These are phyloP conservation scores for Numenius phaeopus DNA, from an alignment of 2,797 vertebrate species.

Conservation along the genomic window DNA sequence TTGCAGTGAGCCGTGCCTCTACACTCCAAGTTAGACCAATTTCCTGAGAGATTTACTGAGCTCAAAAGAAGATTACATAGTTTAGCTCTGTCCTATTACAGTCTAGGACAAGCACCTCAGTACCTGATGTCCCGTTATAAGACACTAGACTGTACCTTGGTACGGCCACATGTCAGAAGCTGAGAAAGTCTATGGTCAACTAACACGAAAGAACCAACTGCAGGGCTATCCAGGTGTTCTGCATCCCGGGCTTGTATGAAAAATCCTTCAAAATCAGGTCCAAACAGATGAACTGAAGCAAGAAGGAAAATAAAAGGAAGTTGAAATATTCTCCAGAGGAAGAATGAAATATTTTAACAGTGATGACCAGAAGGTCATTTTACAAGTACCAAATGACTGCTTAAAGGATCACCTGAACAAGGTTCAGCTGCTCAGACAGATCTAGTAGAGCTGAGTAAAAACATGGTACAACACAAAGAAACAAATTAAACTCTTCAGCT, in stretches of 20 bases:
- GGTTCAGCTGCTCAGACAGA: background rate
- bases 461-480: background rate
- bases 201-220: constrained; percentile 83
- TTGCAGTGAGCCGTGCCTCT: background rate
- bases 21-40: background rate
- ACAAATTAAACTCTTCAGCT: background rate
- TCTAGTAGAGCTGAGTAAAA: background rate
- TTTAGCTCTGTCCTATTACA: background rate
- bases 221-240: constrained; percentile 42
- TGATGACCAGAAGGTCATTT: background rate
- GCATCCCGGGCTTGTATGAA: constrained; percentile 86
- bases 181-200: constrained; percentile 78
- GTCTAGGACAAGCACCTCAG: background rate
- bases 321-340: background rate
- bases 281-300: constrained; percentile 82
- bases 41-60: background rate
- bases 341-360: background rate
- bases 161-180: constrained; percentile 81
- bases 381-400: background rate
- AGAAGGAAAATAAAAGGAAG: background rate
- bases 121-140: background rate
- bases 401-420: background rate
- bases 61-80: background rate
- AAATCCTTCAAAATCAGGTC: constrained; percentile 84
- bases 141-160: constrained; percentile 74